These are phyloP conservation scores for Gymnodraco acuticeps DNA, from an alignment of 2,797 vertebrate species.

Conservation along the genomic window DNA sequence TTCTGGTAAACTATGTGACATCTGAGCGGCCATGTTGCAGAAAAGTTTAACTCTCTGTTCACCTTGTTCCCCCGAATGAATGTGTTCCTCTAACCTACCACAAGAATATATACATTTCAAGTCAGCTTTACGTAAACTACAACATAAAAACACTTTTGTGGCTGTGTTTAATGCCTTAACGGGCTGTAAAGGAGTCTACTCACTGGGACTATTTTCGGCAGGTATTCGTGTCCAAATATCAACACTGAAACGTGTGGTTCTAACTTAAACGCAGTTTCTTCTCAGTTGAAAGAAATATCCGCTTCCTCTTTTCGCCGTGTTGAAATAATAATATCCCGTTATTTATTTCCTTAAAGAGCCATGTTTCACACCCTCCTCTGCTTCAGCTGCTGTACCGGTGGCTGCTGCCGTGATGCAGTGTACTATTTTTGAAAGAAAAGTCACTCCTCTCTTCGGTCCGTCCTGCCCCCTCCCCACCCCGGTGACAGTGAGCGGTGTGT, in stretches of 20 bases:
- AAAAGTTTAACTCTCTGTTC: slow-evolving; percentile 78
- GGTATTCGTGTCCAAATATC: slow-evolving; percentile 71
- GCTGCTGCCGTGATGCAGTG: slow-evolving; percentile 36
- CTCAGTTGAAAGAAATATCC: not conserved
- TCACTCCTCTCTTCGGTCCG: slow-evolving; percentile 65
- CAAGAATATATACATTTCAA: not conserved
- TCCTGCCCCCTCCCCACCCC: slow-evolving; percentile 44
- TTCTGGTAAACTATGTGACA: slow-evolving; percentile 68
- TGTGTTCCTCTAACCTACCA: slow-evolving; percentile 2
- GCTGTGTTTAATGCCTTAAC: not conserved
- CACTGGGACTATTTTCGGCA: slow-evolving; percentile 71
- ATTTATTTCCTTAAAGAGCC: slow-evolving; percentile 55
- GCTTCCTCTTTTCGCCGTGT: slow-evolving; percentile 11
- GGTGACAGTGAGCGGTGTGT: slow-evolving; percentile 11
- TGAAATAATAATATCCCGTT: slow-evolving; percentile 43
- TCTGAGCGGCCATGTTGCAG: slow-evolving; percentile 81
- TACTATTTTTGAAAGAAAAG: slow-evolving; percentile 71
- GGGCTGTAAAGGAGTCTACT: slow-evolving; percentile 48
- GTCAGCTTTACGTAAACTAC: not conserved
- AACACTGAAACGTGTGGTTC: slow-evolving; percentile 59
- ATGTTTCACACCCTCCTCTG: slow-evolving; percentile 46
- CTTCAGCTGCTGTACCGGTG: slow-evolving; percentile 29
- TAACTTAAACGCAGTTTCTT: slow-evolving; percentile 28
- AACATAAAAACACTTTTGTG: not conserved
- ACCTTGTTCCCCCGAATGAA: slow-evolving; percentile 71